These are phyloP conservation scores for Eupithecia subumbrata DNA, from an alignment of 2,888 invertebrate genomes.

Conservation along the genomic window DNA sequence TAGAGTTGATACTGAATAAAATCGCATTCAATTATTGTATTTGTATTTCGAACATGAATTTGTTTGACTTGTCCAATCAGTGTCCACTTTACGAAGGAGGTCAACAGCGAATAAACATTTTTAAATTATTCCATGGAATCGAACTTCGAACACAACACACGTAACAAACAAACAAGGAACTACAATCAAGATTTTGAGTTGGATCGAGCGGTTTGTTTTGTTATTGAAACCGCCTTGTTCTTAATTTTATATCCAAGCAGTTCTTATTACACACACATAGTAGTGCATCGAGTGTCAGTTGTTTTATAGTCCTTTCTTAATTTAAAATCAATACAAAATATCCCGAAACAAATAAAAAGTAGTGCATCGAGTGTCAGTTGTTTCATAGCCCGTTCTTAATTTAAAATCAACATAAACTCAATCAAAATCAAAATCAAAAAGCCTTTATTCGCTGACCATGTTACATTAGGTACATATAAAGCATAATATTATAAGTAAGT, in stretches of 20 bases:
- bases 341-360: slow-evolving; percentile 26
- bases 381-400: neutral
- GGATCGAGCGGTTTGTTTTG: neutral
- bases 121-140: neutral
- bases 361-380: neutral
- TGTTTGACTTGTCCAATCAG: slow-evolving; percentile 2
- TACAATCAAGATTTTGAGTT: neutral
- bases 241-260: neutral
- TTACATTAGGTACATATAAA: no score
- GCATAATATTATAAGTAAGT: no score
- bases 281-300: neutral
- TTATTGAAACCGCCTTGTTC: neutral
- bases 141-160: neutral
- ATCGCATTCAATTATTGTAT: neutral
- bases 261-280: neutral
- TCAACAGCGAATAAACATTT: neutral
- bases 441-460: no score
- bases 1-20: neutral
- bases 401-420: slow-evolving; percentile 7
- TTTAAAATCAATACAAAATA: slow-evolving; percentile 21
- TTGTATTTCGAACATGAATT: slow-evolving; percentile 1
- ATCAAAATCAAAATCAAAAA: no score
- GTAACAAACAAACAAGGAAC: neutral
- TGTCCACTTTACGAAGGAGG: neutral
- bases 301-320: neutral